Base-by-base conservation (phyloP, 1,140 invertebrate genomes). In the Drosophila pachea region DNA sequence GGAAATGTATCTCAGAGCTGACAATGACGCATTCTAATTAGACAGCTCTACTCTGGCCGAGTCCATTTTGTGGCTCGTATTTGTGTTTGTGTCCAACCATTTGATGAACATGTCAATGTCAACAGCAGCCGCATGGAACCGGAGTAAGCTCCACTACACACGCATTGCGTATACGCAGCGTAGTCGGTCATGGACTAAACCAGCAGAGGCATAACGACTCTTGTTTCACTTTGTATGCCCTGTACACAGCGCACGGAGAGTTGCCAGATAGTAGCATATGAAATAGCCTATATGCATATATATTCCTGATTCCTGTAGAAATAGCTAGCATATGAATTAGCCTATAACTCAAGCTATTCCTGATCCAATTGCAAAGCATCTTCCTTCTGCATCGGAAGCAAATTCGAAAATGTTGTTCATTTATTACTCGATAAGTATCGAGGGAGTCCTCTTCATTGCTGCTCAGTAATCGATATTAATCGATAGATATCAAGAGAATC, bases 11-110 rank as follows among this genome's bases (percentile, higher is more conserved):
- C 59, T 68, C 43, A 31, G 33, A 40, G 53, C 38, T 49, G n/a
- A 43, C 16, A 59, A 38, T 60, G 64, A 60, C 53, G 61, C 45
- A 69, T 65, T 69, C 49, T 69, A 69, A 69, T 69, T 69, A 65
- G 53, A 52, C 61, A 69, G 9, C 42, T 63, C 45, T 63, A 7
- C 42, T 63, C 45, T 63, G 31, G 50, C 29, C 9, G 8, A 8
- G 49, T 16, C 31, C 40, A 12, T 31, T 32, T 32, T 14, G 42
- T 32, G 7, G 14, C 33, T 11, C 14, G 48, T 12, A 35, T 36
- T 52, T 52, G 32, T 52, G 32, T 52, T 50, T 33, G n/a, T 22
- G 48, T 9, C 22, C 29, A 43, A 14, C 16, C 12, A 40, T 61
- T 61, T 56, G 47, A 64, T 56, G 43, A 36, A 29, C 59, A 49